Conservation (phyloP, 2,797 vertebrate species). For the Rallus crepitans region DNA sequence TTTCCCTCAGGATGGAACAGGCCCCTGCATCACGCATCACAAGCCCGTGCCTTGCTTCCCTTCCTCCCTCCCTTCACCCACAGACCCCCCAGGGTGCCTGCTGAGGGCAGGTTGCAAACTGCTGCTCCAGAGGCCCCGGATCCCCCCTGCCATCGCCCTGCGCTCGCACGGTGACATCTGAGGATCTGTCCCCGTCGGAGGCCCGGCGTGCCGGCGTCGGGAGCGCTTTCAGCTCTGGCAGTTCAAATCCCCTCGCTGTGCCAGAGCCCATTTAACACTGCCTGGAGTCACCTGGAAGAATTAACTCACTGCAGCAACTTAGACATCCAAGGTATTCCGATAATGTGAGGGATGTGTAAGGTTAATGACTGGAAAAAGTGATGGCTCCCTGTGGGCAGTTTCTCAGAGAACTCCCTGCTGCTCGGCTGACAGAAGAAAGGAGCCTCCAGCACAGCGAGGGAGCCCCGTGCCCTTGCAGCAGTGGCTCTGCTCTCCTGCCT, state of each 20-base stretch:
- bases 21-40: accelerated
- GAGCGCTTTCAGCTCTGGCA: conserved; percentile 46
- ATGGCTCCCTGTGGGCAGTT: conserved; percentile 69
- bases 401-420: conserved; percentile 67
- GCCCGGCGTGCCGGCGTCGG: neutral
- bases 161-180: conserved; percentile 30
- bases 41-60: accelerated
- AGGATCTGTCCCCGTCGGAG: conserved; percentile 29
- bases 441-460: neutral
- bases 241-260: conserved; percentile 58
- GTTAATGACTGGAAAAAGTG: conserved; percentile 74
- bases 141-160: neutral
- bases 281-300: conserved; percentile 68
- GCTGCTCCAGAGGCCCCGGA: neutral
- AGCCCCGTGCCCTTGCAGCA: neutral
- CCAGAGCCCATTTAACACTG: conserved; percentile 47
- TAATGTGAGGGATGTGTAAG: conserved; percentile 66
- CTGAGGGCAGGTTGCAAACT: neutral
- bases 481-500: neutral
- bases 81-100: neutral
- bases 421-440: conserved; percentile 67
- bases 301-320: conserved; percentile 37
- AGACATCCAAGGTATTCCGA: conserved; percentile 40
- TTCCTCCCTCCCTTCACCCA: neutral
- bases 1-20: neutral